A percentile compares a stretch with the other conserved stretches of the same genome.
Evolutionary conservation across 2,113 vertebrate genomes (phyloP).

Genomic region (Engystomops pustulosus): DNA sequence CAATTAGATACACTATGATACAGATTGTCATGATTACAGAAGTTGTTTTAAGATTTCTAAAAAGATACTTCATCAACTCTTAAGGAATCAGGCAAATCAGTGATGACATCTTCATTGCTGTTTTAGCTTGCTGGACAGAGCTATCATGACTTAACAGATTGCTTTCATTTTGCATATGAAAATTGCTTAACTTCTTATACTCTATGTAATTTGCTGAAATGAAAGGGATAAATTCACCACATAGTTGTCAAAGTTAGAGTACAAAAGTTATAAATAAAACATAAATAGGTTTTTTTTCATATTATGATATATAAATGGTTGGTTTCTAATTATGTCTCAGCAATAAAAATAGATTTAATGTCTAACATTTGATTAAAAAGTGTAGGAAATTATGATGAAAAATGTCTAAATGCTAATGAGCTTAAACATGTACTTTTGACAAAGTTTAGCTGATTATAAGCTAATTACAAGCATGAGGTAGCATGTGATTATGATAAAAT

Average conservation of each 20-base stretch:
- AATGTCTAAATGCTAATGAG: constrained; percentile 10
- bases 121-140: background rate
- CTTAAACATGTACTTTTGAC: constrained; percentile 4
- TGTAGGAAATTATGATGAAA: background rate
- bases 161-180: background rate
- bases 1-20: background rate
- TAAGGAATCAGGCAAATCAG: background rate
- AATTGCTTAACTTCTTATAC: background rate
- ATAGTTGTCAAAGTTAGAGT: background rate
- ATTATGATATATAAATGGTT: background rate
- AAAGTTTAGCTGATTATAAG: background rate
- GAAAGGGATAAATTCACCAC: background rate
- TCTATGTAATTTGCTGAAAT: background rate
- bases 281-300: background rate
- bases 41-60: background rate
- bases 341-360: constrained; percentile 4
- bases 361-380: background rate
- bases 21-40: background rate
- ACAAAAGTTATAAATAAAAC: background rate
- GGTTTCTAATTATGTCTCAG: background rate
- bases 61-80: background rate
- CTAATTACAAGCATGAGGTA: background rate
- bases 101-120: background rate
- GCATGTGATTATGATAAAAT: background rate
- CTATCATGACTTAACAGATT: background rate